Percentiles rank a stretch among this genome's conserved stretches.
phyloP scores from a whole-genome alignment of 1,140 invertebrate genomes.

The Neodiprion pinetum region DNA sequence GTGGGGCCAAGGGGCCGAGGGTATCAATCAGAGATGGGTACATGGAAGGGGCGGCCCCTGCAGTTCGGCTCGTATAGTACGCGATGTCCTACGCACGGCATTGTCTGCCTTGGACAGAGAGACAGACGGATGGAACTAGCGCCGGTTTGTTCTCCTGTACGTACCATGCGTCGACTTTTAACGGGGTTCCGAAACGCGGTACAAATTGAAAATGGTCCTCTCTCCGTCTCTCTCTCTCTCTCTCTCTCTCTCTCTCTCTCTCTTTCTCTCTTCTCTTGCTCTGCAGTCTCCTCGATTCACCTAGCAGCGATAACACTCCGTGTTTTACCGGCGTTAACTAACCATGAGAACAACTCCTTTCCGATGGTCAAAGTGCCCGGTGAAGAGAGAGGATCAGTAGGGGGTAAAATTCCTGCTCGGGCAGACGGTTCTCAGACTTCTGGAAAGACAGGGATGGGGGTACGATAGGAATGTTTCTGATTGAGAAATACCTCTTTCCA shows the following conservation, averaged over 20 bases:
- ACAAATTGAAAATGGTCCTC: constrained; percentile 11
- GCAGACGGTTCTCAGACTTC: constrained; percentile 31
- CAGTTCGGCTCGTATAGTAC: constrained; percentile 37
- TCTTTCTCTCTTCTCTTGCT: constrained; percentile 23
- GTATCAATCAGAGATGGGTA: constrained; percentile 46
- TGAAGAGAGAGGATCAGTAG: constrained; percentile 34
- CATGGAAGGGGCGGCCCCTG: constrained; percentile 49
- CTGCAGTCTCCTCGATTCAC: constrained; percentile 6
- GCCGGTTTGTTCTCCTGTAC: not conserved
- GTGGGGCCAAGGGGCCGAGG: constrained; percentile 37
- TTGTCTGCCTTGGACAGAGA: constrained; percentile 47
- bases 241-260: constrained; percentile 19
- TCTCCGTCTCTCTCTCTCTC: constrained; percentile 19
- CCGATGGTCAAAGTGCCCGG: constrained; percentile 9
- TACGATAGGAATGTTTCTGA: constrained; percentile 6
- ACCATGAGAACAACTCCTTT: constrained; percentile 11
- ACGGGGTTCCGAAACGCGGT: constrained; percentile 11
- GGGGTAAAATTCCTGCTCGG: constrained; percentile 28
- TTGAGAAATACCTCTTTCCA: constrained; percentile 17
- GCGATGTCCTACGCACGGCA: constrained; percentile 31
- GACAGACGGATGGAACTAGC: constrained; percentile 30
- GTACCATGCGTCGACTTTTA: constrained; percentile 18
- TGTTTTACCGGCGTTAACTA: not conserved
- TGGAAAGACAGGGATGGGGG: constrained; percentile 30
- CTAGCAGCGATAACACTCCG: not conserved